Evolutionary conservation across 2,113 vertebrate species (phyloP).

Genomic region (Carollia perspicillata): DNA sequence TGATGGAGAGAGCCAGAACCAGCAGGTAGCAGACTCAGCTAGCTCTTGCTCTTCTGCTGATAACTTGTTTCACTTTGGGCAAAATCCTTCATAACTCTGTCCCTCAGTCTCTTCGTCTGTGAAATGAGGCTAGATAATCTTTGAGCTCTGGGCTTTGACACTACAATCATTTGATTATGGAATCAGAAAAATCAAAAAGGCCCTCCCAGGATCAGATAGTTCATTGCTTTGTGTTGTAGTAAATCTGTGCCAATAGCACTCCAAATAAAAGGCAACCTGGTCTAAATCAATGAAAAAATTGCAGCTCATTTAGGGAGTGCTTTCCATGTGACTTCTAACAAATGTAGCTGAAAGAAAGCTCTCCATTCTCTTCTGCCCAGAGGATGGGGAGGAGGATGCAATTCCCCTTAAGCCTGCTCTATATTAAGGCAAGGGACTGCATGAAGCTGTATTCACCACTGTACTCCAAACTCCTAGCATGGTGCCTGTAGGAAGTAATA

Average conservation of each 20-base stretch:
- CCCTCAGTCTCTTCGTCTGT: background rate
- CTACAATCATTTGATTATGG: background rate
- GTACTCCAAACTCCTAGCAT: background rate
- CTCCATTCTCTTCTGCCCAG: background rate
- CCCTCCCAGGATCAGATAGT: background rate
- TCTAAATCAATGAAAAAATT: background rate
- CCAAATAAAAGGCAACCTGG: background rate
- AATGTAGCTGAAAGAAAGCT: background rate
- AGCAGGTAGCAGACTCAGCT: background rate
- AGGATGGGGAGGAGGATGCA: background rate
- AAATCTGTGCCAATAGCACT: background rate
- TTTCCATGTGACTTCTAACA: background rate
- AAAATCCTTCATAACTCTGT: background rate
- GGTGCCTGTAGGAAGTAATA: background rate
- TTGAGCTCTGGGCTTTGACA: background rate
- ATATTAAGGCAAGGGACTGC: background rate
- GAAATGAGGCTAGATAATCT: background rate
- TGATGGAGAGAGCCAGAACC: background rate
- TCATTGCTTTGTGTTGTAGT: background rate
- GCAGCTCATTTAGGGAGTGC: background rate
- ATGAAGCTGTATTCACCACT: background rate
- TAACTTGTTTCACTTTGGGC: background rate
- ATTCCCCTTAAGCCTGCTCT: background rate
- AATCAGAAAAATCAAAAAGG: background rate
- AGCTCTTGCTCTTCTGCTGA: background rate